phyloP scores from a whole-genome alignment of 2,888 invertebrate genomes.

The Napeogenes sylphis region DNA sequence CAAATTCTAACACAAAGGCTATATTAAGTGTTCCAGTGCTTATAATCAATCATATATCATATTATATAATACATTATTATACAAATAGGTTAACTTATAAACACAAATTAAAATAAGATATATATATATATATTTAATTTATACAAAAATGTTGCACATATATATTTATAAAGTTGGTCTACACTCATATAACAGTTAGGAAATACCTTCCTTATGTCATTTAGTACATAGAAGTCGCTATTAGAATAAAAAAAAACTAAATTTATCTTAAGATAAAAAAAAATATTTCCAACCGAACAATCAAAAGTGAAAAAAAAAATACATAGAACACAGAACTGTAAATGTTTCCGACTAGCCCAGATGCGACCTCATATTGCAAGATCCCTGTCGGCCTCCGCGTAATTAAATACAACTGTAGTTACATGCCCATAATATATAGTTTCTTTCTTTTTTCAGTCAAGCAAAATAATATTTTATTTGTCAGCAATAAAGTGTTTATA shows the following conservation, averaged over 20 bases:
- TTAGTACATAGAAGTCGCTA: neutral
- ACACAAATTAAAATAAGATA: no score
- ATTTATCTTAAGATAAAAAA: no score
- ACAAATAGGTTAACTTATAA: no score
- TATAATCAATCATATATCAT: conserved; percentile 34
- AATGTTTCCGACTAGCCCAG: conserved; percentile 27
- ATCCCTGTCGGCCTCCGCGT: conserved; percentile 23
- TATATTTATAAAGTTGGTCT: neutral
- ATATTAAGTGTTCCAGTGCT: conserved; percentile 48
- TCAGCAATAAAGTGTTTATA: neutral
- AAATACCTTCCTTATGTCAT: neutral
- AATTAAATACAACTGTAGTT: conserved; percentile 34
- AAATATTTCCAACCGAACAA: neutral
- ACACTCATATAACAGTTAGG: neutral
- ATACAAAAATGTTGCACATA: neutral
- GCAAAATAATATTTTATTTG: conserved; percentile 17
- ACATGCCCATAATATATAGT: conserved; percentile 27
- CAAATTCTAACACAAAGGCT: conserved; percentile 41
- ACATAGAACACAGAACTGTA: neutral
- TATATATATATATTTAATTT: no score
- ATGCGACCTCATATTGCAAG: conserved; percentile 27
- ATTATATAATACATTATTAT: no score
- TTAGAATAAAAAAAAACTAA: no score
- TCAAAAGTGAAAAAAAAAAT: neutral
- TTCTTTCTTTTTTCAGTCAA: conserved; percentile 17